Conservation (phyloP, 2,888 invertebrate genomes). For the Drosophila glabriapex region DNA sequence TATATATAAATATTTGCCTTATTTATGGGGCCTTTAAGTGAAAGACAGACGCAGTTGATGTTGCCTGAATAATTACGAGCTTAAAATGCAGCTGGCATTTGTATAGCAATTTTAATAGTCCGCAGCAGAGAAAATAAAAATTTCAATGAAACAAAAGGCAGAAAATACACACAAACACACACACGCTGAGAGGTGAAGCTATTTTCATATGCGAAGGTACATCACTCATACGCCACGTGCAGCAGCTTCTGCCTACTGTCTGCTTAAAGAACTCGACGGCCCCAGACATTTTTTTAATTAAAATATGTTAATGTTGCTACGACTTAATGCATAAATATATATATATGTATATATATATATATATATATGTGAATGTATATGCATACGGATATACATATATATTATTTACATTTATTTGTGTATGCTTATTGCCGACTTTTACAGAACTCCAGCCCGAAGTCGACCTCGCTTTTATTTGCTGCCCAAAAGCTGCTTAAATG, state of each 20-base stretch:
- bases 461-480: background rate
- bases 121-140: constrained; percentile 3
- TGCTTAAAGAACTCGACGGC: constrained; percentile 25
- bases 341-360: background rate
- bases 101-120: constrained; percentile 48
- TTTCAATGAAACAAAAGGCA: constrained; percentile 22
- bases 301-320: constrained; percentile 69
- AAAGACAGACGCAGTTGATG: constrained; percentile 26
- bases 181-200: background rate
- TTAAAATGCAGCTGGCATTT: constrained; percentile 51
- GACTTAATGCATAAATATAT: constrained; percentile 11
- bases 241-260: constrained; percentile 11
- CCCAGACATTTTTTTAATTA: constrained; percentile 67
- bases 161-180: background rate
- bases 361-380: background rate
- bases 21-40: constrained; percentile 3
- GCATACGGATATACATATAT: background rate
- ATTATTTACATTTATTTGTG: background rate
- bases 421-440: background rate
- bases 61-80: constrained; percentile 45
- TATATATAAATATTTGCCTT: background rate
- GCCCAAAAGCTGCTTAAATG: constrained; percentile 33
- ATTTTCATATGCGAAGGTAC: constrained; percentile 18
- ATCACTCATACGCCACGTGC: constrained; percentile 73
- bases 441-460: constrained; percentile 1